Percentiles rank a stretch among this genome's conserved stretches.
phyloP scores from a whole-genome alignment of 1,140 invertebrate genomes.

The Drosophila leontia region DNA sequence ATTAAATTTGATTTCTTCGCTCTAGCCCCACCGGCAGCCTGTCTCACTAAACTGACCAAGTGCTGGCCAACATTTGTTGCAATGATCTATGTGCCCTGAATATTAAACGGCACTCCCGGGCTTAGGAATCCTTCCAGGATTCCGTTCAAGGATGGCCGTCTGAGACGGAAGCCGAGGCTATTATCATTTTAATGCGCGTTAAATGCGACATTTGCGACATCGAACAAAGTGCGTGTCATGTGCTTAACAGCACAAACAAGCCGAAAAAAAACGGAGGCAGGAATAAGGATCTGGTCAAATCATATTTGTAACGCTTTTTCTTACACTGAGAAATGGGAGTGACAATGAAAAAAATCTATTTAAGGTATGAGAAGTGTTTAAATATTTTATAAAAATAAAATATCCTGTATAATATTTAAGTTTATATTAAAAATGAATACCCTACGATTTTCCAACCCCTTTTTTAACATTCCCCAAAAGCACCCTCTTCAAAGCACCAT shows the following conservation, averaged over 20 bases:
- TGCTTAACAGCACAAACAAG: slow-evolving; percentile 62
- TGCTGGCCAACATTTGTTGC: slow-evolving; percentile 77
- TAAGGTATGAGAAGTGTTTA: not conserved
- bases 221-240: slow-evolving; percentile 82
- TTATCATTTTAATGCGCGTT: slow-evolving; percentile 84
- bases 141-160: slow-evolving; percentile 4
- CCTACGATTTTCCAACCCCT: not conserved
- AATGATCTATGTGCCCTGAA: slow-evolving; percentile 84
- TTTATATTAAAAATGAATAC: too few relatives aligned
- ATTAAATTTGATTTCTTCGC: slow-evolving; percentile 82
- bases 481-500: too few relatives aligned
- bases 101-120: slow-evolving; percentile 66
- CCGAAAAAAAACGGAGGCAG: slow-evolving; percentile 26
- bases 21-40: slow-evolving; percentile 2
- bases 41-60: slow-evolving; percentile 39
- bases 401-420: too few relatives aligned
- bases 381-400: not conserved
- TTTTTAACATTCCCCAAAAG: not conserved
- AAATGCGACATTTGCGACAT: slow-evolving; percentile 81
- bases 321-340: slow-evolving; percentile 12
- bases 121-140: slow-evolving; percentile 18
- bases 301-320: slow-evolving; percentile 73
- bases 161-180: slow-evolving; percentile 28
- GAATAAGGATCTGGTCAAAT: slow-evolving; percentile 50
- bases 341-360: not conserved